phyloP scores from a whole-genome alignment of 1,140 invertebrate species.

The Caenorhabditis briggsae region DNA sequence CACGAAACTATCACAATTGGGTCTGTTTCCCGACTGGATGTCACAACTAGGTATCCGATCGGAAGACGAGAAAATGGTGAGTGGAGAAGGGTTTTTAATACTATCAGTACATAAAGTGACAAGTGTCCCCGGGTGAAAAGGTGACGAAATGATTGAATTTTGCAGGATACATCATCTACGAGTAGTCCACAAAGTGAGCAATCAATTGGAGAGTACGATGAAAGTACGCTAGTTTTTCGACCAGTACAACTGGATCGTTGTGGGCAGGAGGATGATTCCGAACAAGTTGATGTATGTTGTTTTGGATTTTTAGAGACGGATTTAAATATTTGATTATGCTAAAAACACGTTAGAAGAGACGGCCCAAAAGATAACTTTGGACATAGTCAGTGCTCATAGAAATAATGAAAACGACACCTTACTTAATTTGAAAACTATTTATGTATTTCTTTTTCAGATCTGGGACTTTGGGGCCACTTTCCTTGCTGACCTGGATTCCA shows the following conservation, averaged over 20 bases:
- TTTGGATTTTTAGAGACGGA: not conserved
- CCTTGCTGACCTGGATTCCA: slow-evolving; percentile 60
- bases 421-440: not conserved
- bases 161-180: slow-evolving; percentile 43
- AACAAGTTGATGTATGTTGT: slow-evolving; percentile 18
- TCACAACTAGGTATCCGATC: slow-evolving; percentile 57
- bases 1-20: slow-evolving; percentile 56
- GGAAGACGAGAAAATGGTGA: slow-evolving; percentile 43
- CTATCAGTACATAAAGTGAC: not conserved
- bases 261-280: slow-evolving; percentile 14
- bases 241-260: not conserved
- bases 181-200: slow-evolving; percentile 53
- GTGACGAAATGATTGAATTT: slow-evolving; percentile 42
- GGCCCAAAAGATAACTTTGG: too few relatives aligned
- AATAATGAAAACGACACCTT: too few relatives aligned
- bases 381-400: too few relatives aligned
- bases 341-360: too few relatives aligned
- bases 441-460: slow-evolving; percentile 4
- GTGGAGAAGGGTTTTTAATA: not conserved
- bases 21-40: slow-evolving; percentile 58
- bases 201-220: slow-evolving; percentile 49
- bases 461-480: slow-evolving; percentile 59
- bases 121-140: not conserved
- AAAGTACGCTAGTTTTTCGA: slow-evolving; percentile 27
- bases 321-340: too few relatives aligned